phyloP scores from a whole-genome alignment of 2,113 vertebrate species.

The Oncorhynchus nerka region DNA sequence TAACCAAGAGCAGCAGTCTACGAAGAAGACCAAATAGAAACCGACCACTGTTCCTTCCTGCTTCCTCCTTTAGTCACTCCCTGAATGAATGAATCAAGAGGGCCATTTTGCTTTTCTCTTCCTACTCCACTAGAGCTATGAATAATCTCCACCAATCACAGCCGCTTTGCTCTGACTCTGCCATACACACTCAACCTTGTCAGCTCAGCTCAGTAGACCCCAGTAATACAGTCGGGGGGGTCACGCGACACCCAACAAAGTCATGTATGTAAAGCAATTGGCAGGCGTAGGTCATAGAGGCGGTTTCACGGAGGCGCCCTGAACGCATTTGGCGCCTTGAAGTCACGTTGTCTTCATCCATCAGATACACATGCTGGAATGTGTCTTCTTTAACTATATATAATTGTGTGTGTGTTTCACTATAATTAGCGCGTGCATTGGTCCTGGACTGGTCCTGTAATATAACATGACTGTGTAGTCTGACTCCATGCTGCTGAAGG shows the following conservation, averaged over 20 bases:
- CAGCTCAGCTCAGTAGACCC: neutral
- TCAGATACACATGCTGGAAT: slow-evolving; percentile 67
- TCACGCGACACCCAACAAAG: slow-evolving; percentile 34
- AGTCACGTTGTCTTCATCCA: slow-evolving; percentile 71
- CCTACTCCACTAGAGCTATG: no score
- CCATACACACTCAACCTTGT: neutral
- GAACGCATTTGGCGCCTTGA: slow-evolving; percentile 58
- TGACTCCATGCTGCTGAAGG: slow-evolving; percentile 45
- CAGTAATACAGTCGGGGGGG: no score
- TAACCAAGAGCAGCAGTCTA: no score
- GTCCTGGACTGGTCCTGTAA: slow-evolving; percentile 38
- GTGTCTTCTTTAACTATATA: slow-evolving; percentile 28
- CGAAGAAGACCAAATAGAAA: no score
- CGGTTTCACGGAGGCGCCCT: slow-evolving; percentile 41
- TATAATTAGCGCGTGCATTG: slow-evolving; percentile 68
- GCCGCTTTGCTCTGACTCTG: no score
- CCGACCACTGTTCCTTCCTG: no score
- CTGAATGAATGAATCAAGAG: no score
- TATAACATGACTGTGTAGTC: slow-evolving; percentile 7
- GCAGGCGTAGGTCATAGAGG: slow-evolving; percentile 49
- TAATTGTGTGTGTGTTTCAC: neutral
- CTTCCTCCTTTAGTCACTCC: no score
- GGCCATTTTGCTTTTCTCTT: neutral
- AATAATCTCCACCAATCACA: no score
- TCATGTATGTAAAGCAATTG: slow-evolving; percentile 53